phyloP scores from a whole-genome alignment of 2,888 invertebrate species.

The Athetis lepigone region DNA sequence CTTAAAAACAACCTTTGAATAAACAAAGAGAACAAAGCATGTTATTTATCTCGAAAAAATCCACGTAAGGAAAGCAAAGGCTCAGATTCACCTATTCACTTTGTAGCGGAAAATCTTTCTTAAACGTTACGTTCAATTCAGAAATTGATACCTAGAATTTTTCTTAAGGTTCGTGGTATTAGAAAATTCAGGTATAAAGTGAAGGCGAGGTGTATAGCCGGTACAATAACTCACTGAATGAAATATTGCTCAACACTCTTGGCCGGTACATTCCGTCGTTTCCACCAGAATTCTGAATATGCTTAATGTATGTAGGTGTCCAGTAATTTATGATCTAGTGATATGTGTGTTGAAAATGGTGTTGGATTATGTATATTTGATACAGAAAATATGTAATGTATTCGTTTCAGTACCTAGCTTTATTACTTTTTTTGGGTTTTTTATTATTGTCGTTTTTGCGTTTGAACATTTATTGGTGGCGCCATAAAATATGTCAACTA shows the following conservation, averaged over 20 bases:
- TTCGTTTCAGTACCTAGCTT: neutral
- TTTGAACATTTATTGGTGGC: neutral
- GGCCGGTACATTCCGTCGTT: slow-evolving; percentile 29
- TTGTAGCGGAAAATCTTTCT: slow-evolving; percentile 36
- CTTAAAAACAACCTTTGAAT: slow-evolving; percentile 4
- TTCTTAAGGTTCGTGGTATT: slow-evolving; percentile 41
- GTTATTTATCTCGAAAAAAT: slow-evolving; percentile 36
- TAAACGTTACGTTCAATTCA: slow-evolving; percentile 36
- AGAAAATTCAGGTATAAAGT: slow-evolving; percentile 45
- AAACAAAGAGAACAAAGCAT: slow-evolving; percentile 31
- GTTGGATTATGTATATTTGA: neutral
- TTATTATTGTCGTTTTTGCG: neutral
- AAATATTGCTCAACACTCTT: slow-evolving; percentile 56
- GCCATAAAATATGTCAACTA: neutral
- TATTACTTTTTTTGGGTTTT: neutral
- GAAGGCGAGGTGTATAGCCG: slow-evolving; percentile 47
- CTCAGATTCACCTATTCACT: slow-evolving; percentile 36
- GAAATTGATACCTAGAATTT: slow-evolving; percentile 51
- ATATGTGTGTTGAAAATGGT: slow-evolving; percentile 14
- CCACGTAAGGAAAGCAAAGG: slow-evolving; percentile 4
- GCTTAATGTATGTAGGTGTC: slow-evolving; percentile 46
- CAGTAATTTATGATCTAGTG: slow-evolving; percentile 45
- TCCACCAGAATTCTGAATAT: slow-evolving; percentile 56
- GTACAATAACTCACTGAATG: slow-evolving; percentile 60
- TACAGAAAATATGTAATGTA: neutral